These are phyloP conservation scores for Meloe dianella DNA, from an alignment of 2,888 invertebrate genomes.

Conservation along the genomic window DNA sequence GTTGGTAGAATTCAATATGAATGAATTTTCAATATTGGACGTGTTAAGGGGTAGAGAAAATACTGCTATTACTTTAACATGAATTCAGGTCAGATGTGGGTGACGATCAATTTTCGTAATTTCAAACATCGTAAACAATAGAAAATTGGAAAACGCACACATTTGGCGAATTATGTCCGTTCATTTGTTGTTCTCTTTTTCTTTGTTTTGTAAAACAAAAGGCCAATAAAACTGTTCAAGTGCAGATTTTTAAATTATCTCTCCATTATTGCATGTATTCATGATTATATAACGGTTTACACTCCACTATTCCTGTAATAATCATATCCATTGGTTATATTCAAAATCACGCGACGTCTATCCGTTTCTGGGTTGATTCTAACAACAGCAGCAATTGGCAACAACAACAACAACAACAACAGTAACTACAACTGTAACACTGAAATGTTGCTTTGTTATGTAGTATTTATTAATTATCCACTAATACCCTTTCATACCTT, in stretches of 20 bases:
- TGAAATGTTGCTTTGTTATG: not conserved
- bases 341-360: not conserved
- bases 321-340: slow-evolving; percentile 2
- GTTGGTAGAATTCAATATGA: not conserved
- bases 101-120: not conserved
- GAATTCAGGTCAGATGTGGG: not conserved
- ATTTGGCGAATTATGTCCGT: no score
- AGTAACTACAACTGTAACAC: not conserved
- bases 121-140: not conserved
- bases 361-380: no score
- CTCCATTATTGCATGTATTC: not conserved
- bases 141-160: not conserved
- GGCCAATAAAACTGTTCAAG: no score
- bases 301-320: not conserved
- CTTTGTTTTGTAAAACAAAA: no score
- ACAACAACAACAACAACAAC: not conserved
- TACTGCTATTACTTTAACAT: not conserved
- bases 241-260: no score
- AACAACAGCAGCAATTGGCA: not conserved
- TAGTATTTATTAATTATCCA: not conserved
- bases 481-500: not conserved
- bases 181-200: no score
- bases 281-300: not conserved
- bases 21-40: not conserved
- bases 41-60: not conserved